Base-by-base conservation (phyloP, 2,797 vertebrate species). In the Pseudochirops cupreus region DNA sequence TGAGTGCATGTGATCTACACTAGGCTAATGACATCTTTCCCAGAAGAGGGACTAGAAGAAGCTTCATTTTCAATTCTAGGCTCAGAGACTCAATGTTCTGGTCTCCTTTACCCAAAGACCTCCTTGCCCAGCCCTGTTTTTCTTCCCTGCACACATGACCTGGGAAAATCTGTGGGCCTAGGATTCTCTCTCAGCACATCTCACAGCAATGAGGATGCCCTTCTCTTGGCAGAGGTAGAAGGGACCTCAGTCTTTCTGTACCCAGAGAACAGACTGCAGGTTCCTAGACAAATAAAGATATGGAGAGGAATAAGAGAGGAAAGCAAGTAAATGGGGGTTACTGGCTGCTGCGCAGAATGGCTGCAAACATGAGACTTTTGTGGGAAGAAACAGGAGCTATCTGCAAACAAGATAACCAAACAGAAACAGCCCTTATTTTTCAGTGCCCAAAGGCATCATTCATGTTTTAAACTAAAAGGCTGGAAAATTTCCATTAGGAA, bases 401-500 rank as follows among this genome's bases (percentile, higher is more conserved):
- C 94, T 31, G n/a, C 87, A 91, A 95, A 87, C 93, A 93, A 96
- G 59, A 21, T 33, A 89, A 16, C 54, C 90, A 56, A n/a, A 46
- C 82, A 92, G 62, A 92, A 91, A 46, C 2, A 50, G 58, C 0
- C 74, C 90, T 46, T 67, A 1, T 93, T 92, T 94, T 94, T 93
- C 13, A 95, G 39, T 91, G 92, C 82, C 94, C 56, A 59, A 74
- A 46, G 31, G 1, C 31, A 62, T 46, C n/a, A 11, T 31, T 56
- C 39, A 53, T 54, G 31, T 28, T 58, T 91, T 93, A 58, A 96
- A 96, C 53, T 3, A 90, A 58, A 91, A 54, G 95, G 92, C 89
- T 96, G 53, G 94, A 94, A 97, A 96, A 93, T 55, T 29, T 3
- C 94, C 92, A 92, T 96, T 91, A 39, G 53, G 97, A 97, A 94